Percentiles rank a stretch among this genome's conserved stretches.
phyloP scores from a whole-genome alignment of 2,888 invertebrate species.

The Macrosoma leucophasiata region DNA sequence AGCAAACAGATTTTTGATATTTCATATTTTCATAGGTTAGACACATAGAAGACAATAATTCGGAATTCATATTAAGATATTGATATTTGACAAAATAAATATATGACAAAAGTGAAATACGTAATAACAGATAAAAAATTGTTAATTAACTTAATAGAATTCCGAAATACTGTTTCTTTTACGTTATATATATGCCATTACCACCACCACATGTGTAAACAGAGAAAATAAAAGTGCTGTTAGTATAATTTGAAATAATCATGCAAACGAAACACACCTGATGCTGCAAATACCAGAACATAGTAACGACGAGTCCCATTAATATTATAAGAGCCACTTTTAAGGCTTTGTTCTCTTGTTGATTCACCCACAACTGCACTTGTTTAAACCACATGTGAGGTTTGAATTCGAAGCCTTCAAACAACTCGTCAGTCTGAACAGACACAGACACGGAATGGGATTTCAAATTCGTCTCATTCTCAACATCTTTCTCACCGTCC shows the following conservation, averaged over 20 bases:
- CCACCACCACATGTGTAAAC: too few relatives aligned
- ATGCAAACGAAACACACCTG: conserved; percentile 66
- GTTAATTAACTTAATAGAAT: too few relatives aligned
- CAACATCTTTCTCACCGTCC: conserved; percentile 48
- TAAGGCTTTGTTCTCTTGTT: conserved; percentile 84
- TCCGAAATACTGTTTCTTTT: too few relatives aligned
- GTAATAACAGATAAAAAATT: too few relatives aligned
- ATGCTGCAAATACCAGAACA: conserved; percentile 85
- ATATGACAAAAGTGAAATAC: too few relatives aligned
- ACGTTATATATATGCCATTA: too few relatives aligned
- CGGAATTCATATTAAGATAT: too few relatives aligned
- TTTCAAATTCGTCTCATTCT: conserved; percentile 63
- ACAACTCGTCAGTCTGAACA: conserved; percentile 76
- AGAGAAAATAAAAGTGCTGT: too few relatives aligned
- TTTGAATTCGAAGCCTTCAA: conserved; percentile 55
- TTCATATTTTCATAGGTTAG: too few relatives aligned
- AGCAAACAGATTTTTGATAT: too few relatives aligned
- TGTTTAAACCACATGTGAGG: conserved; percentile 61
- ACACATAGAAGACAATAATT: too few relatives aligned
- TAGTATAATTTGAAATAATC: not conserved
- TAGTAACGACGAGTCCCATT: conserved; percentile 79
- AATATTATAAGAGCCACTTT: conserved; percentile 82
- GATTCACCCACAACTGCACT: conserved; percentile 79
- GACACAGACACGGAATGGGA: conserved; percentile 63
- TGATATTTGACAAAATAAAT: too few relatives aligned